These are phyloP conservation scores for Cynopterus sphinx DNA, from an alignment of 2,797 vertebrate species.

Conservation along the genomic window DNA sequence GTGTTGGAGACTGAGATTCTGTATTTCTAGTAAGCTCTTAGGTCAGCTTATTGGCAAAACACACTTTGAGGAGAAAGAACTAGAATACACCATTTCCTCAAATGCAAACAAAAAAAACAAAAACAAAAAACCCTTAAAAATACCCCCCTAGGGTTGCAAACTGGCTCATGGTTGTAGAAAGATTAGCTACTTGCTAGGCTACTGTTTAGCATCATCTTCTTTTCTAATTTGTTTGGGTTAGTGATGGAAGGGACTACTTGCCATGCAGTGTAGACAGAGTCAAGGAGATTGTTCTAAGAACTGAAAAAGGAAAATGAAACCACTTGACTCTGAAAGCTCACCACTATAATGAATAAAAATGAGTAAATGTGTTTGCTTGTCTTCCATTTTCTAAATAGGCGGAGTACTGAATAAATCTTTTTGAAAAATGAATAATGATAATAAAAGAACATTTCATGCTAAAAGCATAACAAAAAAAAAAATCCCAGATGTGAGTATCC, in stretches of 20 bases:
- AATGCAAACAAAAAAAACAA: neutral
- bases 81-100: neutral
- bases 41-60: neutral
- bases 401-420: constrained; percentile 58
- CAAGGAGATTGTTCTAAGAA: constrained; percentile 22
- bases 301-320: constrained; percentile 21
- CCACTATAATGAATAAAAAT: constrained; percentile 51
- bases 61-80: neutral
- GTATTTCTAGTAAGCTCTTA: neutral
- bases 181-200: neutral
- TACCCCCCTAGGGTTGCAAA: neutral
- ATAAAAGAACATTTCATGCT: constrained; percentile 57
- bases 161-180: neutral
- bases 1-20: neutral
- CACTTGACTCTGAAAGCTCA: constrained; percentile 51
- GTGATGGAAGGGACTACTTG: neutral
- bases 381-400: constrained; percentile 54
- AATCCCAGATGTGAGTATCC: constrained; percentile 55
- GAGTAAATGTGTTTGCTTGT: constrained; percentile 32
- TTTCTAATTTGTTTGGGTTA: constrained; percentile 26
- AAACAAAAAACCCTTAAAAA: neutral
- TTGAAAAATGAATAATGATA: constrained; percentile 64
- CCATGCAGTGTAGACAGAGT: neutral
- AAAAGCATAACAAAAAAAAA: constrained; percentile 55
- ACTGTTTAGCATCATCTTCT: constrained; percentile 32